A percentile compares a stretch with the other conserved stretches of the same genome.
phyloP scores from a whole-genome alignment of 1,140 invertebrate genomes.

The Harpegnathos saltator region DNA sequence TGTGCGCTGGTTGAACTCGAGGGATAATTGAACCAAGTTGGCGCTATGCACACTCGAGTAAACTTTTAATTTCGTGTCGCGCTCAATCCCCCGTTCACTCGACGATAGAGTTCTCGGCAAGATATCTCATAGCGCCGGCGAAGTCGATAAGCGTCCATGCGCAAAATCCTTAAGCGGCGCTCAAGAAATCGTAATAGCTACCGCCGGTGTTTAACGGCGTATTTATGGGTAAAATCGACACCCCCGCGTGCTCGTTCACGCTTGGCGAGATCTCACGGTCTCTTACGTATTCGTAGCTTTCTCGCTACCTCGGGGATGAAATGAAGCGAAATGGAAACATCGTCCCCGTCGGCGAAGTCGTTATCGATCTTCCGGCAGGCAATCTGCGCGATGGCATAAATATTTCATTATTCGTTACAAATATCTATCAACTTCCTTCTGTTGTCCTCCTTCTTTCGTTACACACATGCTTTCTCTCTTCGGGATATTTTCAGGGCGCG shows the following conservation, averaged over 20 bases:
- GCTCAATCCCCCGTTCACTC: neutral
- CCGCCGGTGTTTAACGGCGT: conserved; percentile 65
- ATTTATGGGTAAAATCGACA: conserved; percentile 68
- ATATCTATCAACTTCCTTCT: conserved; percentile 2
- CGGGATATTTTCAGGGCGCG: no score
- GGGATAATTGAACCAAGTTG: conserved; percentile 43
- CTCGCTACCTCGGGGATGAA: conserved; percentile 19
- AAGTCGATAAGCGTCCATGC: conserved; percentile 54
- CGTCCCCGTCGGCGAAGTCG: neutral
- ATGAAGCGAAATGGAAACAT: conserved; percentile 25
- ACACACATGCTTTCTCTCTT: neutral
- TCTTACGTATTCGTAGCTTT: conserved; percentile 49
- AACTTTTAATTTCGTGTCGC: conserved; percentile 47
- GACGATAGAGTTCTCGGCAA: conserved; percentile 25
- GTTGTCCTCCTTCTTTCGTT: neutral
- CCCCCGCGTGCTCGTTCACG: conserved; percentile 66
- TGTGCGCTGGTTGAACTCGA: conserved; percentile 22
- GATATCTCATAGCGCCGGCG: conserved; percentile 40
- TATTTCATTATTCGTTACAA: conserved; percentile 14
- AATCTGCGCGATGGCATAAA: neutral
- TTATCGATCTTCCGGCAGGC: conserved; percentile 39
- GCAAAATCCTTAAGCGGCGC: conserved; percentile 63
- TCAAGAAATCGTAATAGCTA: conserved; percentile 68
- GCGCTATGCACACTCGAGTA: conserved; percentile 20
- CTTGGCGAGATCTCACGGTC: conserved; percentile 64